These are phyloP conservation scores for Acrocephalus scirpaceus DNA, from an alignment of 2,797 vertebrate species.

Conservation along the genomic window DNA sequence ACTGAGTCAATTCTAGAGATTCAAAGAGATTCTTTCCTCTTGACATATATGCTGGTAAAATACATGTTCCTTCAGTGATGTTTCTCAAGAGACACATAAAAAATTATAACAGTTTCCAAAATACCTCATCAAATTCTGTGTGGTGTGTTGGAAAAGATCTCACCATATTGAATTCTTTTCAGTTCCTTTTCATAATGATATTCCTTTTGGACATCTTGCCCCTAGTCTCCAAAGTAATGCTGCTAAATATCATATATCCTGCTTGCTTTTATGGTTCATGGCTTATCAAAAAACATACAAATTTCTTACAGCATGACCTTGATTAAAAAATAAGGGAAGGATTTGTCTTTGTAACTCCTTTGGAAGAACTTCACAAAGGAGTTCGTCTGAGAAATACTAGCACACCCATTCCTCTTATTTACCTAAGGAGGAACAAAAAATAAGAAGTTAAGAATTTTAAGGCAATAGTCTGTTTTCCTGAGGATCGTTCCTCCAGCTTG, in stretches of 20 bases:
- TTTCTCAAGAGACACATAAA: neutral
- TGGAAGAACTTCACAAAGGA: neutral
- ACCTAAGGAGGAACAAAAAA: neutral
- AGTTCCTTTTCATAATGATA: neutral
- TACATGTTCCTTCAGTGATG: neutral
- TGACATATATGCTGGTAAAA: neutral
- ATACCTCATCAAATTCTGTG: neutral
- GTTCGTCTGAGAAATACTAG: neutral
- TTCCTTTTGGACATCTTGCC: neutral
- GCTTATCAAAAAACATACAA: neutral
- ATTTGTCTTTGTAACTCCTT: neutral
- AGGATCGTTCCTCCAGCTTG: neutral
- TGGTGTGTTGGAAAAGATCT: neutral
- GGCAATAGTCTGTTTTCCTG: neutral
- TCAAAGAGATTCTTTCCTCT: neutral
- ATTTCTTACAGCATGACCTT: neutral
- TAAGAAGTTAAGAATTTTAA: neutral
- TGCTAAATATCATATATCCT: neutral
- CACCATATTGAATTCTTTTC: neutral
- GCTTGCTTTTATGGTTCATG: neutral
- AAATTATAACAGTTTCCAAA: neutral
- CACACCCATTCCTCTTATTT: neutral
- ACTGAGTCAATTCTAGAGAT: neutral
- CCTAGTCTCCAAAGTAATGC: fast-evolving
- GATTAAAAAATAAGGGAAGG: neutral